Conservation (phyloP, 2,113 vertebrate species). For the Sclerurus mexicanus region DNA sequence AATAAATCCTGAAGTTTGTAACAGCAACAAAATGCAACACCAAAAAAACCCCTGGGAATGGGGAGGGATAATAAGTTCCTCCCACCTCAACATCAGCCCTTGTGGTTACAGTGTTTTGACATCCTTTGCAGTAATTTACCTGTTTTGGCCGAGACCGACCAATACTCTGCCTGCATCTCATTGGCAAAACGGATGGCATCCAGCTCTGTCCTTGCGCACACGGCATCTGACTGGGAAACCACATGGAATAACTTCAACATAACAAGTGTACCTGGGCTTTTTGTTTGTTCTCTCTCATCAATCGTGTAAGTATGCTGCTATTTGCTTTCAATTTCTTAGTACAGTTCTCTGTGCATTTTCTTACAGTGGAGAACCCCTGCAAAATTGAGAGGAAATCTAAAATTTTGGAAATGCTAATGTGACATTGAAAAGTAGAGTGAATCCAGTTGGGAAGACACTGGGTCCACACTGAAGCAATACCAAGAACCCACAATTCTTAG, state of each 20-base stretch:
- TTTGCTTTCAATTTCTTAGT: background rate
- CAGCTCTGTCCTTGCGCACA: constrained; percentile 79
- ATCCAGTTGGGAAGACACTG: background rate
- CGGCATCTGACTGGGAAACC: constrained; percentile 77
- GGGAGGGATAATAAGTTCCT: background rate
- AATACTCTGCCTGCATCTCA: constrained; percentile 88
- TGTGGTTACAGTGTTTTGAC: background rate
- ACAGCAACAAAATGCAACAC: background rate
- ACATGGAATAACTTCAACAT: background rate
- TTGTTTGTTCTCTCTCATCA: background rate
- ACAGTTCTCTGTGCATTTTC: background rate
- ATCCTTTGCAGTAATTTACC: constrained; percentile 65
- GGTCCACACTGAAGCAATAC: background rate
- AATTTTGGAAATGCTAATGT: background rate
- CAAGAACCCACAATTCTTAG: background rate
- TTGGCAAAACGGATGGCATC: constrained; percentile 83
- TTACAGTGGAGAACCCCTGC: background rate
- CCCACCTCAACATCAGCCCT: background rate
- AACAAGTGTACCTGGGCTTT: background rate
- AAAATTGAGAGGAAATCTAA: background rate
- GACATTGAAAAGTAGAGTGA: background rate
- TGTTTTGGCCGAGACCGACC: constrained; percentile 90
- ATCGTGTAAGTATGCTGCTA: background rate
- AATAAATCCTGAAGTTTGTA: background rate
- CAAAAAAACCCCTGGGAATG: background rate